Conservation (phyloP, 1,140 invertebrate species). For the Antheraea pernyi region DNA sequence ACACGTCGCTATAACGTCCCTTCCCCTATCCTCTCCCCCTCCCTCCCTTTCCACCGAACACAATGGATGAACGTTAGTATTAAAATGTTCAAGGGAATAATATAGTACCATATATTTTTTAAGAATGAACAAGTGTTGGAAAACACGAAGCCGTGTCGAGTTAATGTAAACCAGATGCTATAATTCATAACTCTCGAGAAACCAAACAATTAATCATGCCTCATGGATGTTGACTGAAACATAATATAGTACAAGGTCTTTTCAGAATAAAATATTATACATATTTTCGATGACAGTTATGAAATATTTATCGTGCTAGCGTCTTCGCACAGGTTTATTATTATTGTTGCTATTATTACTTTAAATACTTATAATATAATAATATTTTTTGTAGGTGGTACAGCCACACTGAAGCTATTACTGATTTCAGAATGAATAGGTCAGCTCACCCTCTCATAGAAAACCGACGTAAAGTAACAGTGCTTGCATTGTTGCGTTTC, state of each 20-base stretch:
- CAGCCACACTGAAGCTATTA: too few relatives aligned
- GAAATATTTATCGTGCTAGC: background rate
- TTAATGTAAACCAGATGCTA: constrained; percentile 8
- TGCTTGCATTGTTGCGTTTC: too few relatives aligned
- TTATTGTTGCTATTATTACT: too few relatives aligned
- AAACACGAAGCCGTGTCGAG: background rate
- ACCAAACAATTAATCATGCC: constrained; percentile 11
- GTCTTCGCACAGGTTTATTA: too few relatives aligned
- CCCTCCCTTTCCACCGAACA: too few relatives aligned
- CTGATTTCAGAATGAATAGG: too few relatives aligned
- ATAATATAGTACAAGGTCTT: background rate
- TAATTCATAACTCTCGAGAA: constrained; percentile 14
- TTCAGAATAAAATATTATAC: background rate
- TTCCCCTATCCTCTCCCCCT: too few relatives aligned
- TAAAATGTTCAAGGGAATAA: background rate
- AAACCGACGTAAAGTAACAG: too few relatives aligned
- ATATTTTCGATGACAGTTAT: background rate
- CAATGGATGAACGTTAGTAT: background rate
- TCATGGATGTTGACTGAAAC: background rate
- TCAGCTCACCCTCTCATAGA: too few relatives aligned
- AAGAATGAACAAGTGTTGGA: background rate
- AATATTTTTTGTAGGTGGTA: too few relatives aligned
- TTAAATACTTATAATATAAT: too few relatives aligned
- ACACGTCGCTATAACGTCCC: too few relatives aligned
- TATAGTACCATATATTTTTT: background rate